Evolutionary conservation across 1,140 invertebrate species (phyloP).

Genomic region (Bactericera cockerelli): DNA sequence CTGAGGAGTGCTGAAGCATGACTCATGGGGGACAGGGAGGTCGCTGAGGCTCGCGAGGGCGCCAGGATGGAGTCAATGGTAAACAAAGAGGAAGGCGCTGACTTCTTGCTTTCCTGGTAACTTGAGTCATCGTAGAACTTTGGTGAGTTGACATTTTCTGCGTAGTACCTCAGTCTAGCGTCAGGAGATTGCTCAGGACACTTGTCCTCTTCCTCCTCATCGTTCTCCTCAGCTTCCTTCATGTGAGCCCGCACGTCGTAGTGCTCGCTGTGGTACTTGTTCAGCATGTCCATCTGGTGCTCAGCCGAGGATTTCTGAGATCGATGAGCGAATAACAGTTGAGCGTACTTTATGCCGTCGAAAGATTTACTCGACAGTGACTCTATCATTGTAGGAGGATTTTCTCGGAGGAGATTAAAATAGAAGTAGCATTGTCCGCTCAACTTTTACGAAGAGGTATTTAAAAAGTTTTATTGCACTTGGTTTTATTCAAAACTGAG

Average conservation of each 20-base stretch:
- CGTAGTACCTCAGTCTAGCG: not conserved
- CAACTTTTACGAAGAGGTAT: no score
- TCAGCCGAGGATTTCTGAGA: not conserved
- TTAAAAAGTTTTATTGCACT: no score
- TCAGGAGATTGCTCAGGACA: not conserved
- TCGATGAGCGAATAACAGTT: constrained; percentile 6
- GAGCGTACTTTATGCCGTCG: constrained; percentile 3
- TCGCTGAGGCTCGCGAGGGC: constrained; percentile 32
- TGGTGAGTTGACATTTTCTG: not conserved
- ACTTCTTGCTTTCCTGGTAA: constrained; percentile 10
- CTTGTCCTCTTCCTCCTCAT: not conserved
- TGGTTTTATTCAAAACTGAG: no score
- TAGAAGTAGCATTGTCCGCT: no score
- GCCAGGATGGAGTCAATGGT: constrained; percentile 68
- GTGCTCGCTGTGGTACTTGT: not conserved
- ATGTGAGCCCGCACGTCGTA: not conserved
- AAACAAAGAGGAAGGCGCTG: constrained; percentile 30
- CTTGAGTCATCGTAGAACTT: not conserved
- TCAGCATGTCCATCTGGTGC: not conserved
- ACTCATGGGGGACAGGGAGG: constrained; percentile 34
- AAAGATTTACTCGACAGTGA: not conserved
- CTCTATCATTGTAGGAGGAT: not conserved
- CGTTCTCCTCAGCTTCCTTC: not conserved
- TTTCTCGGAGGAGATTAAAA: no score
- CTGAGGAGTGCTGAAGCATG: constrained; percentile 36